Base-by-base conservation (phyloP, 1,140 invertebrate genomes). In the Pissodes strobi region DNA sequence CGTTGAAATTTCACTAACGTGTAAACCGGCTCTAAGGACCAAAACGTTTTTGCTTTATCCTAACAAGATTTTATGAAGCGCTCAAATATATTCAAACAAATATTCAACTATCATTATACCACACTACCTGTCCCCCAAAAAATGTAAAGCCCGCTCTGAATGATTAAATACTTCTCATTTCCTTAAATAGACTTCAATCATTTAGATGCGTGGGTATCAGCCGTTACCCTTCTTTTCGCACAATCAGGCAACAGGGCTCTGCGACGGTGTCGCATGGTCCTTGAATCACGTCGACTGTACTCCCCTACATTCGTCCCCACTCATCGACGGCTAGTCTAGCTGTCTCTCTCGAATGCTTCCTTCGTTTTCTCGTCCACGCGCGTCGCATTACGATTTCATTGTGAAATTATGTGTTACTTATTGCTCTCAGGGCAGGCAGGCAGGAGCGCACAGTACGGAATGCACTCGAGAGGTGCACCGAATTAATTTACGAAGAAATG, bases 371-470 rank as follows among this genome's bases (percentile, higher is more conserved):
- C 19, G 56, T 59, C 45, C 63, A 65, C 63, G 63, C 63, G 56
- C 55, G 55, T 52, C 63, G 46, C 55, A 51, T 58, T 65, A 65
- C 63, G 53, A 41, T 45, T 65, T 65, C 63, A 65, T 65, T 65
- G 63, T 65, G 63, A 59, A 65, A 65, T 65, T 65, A 65, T 65
- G 63, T 65, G 63, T 65, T 65, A 58, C 63, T 65, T 65, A 65
- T 65, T 58, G 63, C 46, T 52, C 55, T 45, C 51, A 46, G 18
- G 41, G 37, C 55, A 49, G 27, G 39, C 58, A 51, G 25, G 48
- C 58, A 61, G 60, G 60, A 55, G 45, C 60, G 52, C 21, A 53
- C 6, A 2, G 19, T 19, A 4, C 45, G 39, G 51, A 39, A 27
- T 48, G 58, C 41, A 59, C 41, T 60, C 30, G 38, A 60, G 43